Evolutionary conservation across 1,140 invertebrate species (phyloP).

Genomic region (Semibalanus balanoides): DNA sequence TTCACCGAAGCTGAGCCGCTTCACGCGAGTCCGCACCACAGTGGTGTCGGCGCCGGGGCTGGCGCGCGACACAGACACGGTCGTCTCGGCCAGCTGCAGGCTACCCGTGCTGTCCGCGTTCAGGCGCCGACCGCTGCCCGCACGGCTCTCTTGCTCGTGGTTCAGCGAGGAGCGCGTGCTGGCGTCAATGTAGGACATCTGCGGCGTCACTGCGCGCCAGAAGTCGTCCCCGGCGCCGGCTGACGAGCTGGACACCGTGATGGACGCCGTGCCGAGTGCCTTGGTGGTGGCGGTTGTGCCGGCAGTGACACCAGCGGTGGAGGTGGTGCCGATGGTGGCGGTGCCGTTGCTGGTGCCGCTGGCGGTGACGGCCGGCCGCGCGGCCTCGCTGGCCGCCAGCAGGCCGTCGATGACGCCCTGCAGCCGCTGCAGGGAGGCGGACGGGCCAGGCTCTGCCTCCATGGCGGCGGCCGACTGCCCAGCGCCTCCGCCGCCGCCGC

Average conservation of each 20-base stretch:
- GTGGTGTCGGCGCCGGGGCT: constrained; percentile 13
- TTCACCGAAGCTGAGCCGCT: constrained; percentile 19
- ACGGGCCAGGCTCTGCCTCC: not conserved
- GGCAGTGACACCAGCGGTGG: not conserved
- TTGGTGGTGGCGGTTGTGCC: too few relatives aligned
- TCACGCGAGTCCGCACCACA: constrained; percentile 18
- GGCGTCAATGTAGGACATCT: constrained; percentile 27
- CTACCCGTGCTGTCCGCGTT: constrained; percentile 10
- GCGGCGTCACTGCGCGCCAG: constrained; percentile 25
- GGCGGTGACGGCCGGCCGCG: too few relatives aligned
- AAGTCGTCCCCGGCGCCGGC: constrained; percentile 19
- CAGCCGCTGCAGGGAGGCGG: not conserved
- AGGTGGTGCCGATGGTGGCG: too few relatives aligned
- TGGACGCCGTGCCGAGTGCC: too few relatives aligned
- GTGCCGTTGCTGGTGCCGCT: too few relatives aligned
- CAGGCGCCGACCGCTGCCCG: constrained; percentile 14
- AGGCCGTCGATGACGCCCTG: not conserved
- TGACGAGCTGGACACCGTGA: too few relatives aligned
- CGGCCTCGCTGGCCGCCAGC: not conserved
- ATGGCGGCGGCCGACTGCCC: not conserved
- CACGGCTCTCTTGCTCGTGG: constrained; percentile 13
- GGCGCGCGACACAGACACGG: not conserved
- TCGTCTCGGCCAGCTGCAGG: not conserved
- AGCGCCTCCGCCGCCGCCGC: too few relatives aligned
- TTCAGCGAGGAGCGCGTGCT: constrained; percentile 16